Percentiles rank a stretch among this genome's conserved stretches.
phyloP scores from a whole-genome alignment of 1,140 invertebrate species.

The Rhagoletis zephyria region DNA sequence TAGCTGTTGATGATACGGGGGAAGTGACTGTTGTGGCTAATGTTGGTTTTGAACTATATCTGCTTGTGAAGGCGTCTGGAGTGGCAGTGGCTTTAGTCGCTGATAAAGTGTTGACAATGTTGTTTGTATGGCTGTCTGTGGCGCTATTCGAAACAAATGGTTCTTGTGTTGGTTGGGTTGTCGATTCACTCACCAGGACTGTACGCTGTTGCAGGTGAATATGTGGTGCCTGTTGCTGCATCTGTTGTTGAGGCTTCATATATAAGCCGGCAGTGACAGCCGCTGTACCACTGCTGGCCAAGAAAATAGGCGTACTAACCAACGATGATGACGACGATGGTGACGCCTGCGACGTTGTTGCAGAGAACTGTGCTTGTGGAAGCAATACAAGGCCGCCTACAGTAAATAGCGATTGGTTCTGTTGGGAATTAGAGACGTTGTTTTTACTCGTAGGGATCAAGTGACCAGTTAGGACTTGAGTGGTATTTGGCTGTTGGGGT shows the following conservation, averaged over 20 bases:
- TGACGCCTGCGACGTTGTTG: constrained; percentile 47
- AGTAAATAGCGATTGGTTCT: constrained; percentile 61
- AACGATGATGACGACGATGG: constrained; percentile 55
- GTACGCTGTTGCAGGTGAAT: constrained; percentile 58
- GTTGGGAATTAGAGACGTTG: background rate
- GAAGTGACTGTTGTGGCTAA: background rate
- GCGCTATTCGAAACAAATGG: constrained; percentile 30
- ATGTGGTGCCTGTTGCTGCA: constrained; percentile 57
- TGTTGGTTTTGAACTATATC: background rate
- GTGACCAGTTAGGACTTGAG: constrained; percentile 56
- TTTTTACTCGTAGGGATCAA: constrained; percentile 6
- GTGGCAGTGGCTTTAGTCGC: constrained; percentile 13
- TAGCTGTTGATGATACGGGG: background rate
- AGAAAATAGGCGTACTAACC: constrained; percentile 58
- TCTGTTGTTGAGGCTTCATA: constrained; percentile 55
- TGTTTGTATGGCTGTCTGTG: constrained; percentile 24
- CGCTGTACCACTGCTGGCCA: constrained; percentile 46
- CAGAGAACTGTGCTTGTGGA: constrained; percentile 59
- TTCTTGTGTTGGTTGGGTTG: constrained; percentile 52
- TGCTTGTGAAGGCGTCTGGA: background rate
- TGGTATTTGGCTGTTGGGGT: constrained; percentile 70
- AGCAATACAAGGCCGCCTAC: constrained; percentile 64
- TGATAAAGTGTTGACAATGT: background rate
- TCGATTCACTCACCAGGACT: constrained; percentile 71
- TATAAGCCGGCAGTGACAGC: constrained; percentile 45